phyloP scores from a whole-genome alignment of 30 jellyfish, hydroid and myxozoan genomes.

The Hydractinia echinata region DNA sequence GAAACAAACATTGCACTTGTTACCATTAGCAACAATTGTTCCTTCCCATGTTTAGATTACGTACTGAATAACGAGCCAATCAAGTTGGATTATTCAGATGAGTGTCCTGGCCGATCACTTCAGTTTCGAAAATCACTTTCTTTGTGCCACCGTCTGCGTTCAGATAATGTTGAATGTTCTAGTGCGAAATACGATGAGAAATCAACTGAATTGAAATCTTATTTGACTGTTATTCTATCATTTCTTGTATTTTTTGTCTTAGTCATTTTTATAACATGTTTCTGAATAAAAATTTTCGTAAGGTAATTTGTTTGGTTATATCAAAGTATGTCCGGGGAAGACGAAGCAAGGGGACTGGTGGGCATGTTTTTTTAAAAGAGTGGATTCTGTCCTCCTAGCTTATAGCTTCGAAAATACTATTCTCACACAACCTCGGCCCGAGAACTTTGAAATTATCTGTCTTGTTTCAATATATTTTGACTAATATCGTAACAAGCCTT shows the following conservation, averaged over 20 bases:
- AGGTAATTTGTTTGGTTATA: no score
- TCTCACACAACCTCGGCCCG: no score
- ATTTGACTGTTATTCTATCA: neutral
- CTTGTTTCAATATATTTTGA: no score
- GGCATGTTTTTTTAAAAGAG: no score
- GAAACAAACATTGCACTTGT: slow-evolving; percentile 10
- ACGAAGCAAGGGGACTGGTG: no score
- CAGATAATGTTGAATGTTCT: slow-evolving; percentile 9
- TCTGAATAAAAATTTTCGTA: neutral
- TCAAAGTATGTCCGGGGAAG: no score
- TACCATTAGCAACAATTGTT: neutral
- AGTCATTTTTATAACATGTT: neutral
- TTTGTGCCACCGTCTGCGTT: neutral
- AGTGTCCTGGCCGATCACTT: slow-evolving; percentile 10
- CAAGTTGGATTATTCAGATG: neutral
- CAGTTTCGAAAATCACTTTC: neutral
- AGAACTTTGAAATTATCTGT: no score
- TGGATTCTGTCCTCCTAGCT: no score
- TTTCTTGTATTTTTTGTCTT: neutral
- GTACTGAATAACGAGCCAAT: slow-evolving; percentile 16
- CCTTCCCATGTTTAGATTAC: neutral
- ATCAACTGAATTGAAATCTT: neutral
- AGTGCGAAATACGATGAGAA: neutral
- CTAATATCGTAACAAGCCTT: no score
- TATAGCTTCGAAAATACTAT: no score